Conservation (phyloP, 1,140 invertebrate species). For the Vanessa tameamea region DNA sequence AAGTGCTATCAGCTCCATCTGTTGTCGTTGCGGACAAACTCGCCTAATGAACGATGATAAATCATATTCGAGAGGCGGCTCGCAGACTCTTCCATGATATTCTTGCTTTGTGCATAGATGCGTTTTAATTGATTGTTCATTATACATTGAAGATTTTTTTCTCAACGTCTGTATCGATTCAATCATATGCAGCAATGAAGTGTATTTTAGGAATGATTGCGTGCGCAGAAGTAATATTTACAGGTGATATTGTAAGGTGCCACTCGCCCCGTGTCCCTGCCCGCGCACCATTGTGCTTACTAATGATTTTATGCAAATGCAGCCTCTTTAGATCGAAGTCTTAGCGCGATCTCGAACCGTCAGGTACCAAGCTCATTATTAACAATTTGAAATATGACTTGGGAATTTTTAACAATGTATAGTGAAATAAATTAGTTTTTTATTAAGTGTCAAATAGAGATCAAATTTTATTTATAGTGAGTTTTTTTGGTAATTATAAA, state of each 20-base stretch:
- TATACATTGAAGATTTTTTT: slow-evolving; percentile 50
- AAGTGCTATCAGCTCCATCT: slow-evolving; percentile 80
- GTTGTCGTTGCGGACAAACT: slow-evolving; percentile 80
- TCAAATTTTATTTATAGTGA: slow-evolving; percentile 33
- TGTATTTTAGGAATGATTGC: slow-evolving; percentile 15
- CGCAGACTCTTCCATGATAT: slow-evolving; percentile 61
- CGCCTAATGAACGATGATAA: slow-evolving; percentile 81
- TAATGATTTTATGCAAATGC: slow-evolving; percentile 81
- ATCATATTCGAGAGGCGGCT: slow-evolving; percentile 79
- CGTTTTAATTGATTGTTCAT: slow-evolving; percentile 20
- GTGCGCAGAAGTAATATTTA: slow-evolving; percentile 51
- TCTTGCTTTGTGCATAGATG: slow-evolving; percentile 46
- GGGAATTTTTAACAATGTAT: slow-evolving; percentile 70
- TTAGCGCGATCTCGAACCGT: slow-evolving; percentile 79
- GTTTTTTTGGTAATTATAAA: not conserved
- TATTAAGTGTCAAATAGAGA: slow-evolving; percentile 54
- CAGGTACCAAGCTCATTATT: slow-evolving; percentile 79
- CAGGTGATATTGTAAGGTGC: slow-evolving; percentile 68
- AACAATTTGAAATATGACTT: slow-evolving; percentile 79
- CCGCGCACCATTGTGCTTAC: slow-evolving; percentile 78
- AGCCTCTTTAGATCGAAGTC: slow-evolving; percentile 79
- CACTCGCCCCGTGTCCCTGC: slow-evolving; percentile 74
- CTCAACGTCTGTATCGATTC: not conserved
- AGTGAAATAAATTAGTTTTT: slow-evolving; percentile 68
- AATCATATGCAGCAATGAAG: slow-evolving; percentile 45